Conservation (phyloP, 2,113 vertebrate species). For the Dicrurus megarhynchus region DNA sequence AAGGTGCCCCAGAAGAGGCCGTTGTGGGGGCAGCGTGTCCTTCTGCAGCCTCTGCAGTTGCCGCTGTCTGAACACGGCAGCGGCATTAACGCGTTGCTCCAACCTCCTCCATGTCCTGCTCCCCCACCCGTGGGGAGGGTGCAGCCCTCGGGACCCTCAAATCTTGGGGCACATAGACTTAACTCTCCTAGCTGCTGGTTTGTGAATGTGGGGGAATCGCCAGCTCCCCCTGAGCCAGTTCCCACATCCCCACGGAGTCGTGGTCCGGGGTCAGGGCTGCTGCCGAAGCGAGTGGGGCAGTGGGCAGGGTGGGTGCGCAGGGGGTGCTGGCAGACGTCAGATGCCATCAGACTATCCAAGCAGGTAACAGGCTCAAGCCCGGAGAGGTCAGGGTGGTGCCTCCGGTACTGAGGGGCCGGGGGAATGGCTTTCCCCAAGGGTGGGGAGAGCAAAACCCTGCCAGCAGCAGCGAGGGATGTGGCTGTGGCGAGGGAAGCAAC, state of each 20-base stretch:
- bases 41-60: background rate
- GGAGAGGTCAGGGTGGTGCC: background rate
- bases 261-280: background rate
- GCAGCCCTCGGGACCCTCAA: background rate
- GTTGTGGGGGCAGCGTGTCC: background rate
- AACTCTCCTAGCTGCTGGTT: background rate
- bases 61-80: rapidly evolving
- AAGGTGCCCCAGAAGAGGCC: background rate
- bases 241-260: background rate
- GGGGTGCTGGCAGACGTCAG: background rate
- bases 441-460: background rate
- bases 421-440: background rate
- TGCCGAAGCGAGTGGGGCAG: rapidly evolving
- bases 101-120: rapidly evolving
- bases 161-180: rapidly evolving
- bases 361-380: background rate
- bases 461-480: rapidly evolving
- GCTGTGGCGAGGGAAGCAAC: background rate
- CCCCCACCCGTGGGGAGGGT: rapidly evolving
- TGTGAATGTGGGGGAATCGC: background rate
- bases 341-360: slow-evolving; percentile 36
- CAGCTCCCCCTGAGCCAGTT: background rate
- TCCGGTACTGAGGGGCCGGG: rapidly evolving
- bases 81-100: rapidly evolving
- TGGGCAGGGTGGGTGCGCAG: background rate